phyloP scores from a whole-genome alignment of 2,888 invertebrate species.

The Ophion obscuratus region DNA sequence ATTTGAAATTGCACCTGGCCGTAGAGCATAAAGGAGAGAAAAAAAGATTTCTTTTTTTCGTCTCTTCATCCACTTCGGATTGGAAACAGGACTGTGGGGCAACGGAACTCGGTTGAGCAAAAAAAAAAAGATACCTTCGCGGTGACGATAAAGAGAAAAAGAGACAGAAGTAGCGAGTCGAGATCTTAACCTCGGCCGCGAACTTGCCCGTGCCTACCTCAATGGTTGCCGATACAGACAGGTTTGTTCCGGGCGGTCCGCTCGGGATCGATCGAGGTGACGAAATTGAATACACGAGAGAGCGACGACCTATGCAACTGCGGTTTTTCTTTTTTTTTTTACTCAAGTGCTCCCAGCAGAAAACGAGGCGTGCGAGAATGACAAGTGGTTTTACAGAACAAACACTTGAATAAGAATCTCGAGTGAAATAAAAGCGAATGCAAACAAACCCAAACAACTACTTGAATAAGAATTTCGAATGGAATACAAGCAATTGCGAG shows the following conservation, averaged over 20 bases:
- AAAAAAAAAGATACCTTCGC: slow-evolving; percentile 16
- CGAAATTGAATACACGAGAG: slow-evolving; percentile 43
- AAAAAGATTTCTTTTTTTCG: neutral
- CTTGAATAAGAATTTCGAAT: no score
- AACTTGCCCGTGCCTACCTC: slow-evolving; percentile 53
- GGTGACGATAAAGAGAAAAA: neutral
- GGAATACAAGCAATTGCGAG: no score
- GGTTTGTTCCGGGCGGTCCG: slow-evolving; percentile 19
- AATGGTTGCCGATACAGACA: slow-evolving; percentile 33
- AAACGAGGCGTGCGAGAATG: neutral
- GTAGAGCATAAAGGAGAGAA: neutral
- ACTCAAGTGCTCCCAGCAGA: neutral
- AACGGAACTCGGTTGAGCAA: slow-evolving; percentile 54
- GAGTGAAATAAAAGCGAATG: no score
- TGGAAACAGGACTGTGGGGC: slow-evolving; percentile 1
- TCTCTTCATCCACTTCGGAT: neutral
- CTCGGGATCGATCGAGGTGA: slow-evolving; percentile 20
- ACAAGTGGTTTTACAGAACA: neutral
- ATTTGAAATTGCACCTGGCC: slow-evolving; percentile 42
- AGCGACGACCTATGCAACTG: slow-evolving; percentile 10
- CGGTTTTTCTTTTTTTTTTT: neutral
- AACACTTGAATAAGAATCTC: no score
- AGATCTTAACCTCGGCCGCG: slow-evolving; percentile 65
- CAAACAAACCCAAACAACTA: no score
- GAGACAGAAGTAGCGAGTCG: slow-evolving; percentile 51